Evolutionary conservation across 2,888 invertebrate genomes (phyloP).

Genomic region (Platycheirus rosarum): DNA sequence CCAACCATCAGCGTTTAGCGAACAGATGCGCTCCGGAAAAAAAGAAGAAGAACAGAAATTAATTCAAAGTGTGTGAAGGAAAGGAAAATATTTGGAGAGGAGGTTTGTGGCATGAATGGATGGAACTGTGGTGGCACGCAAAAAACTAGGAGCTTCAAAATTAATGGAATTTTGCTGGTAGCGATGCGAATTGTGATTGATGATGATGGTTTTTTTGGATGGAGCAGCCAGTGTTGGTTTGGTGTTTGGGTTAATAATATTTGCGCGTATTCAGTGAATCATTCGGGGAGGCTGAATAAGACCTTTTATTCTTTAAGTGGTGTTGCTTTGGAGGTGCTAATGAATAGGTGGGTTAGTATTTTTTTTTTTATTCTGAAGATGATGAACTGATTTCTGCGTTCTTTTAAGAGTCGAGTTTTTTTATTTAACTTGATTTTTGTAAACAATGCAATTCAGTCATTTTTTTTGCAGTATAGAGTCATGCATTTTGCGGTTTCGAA

Average conservation of each 20-base stretch:
- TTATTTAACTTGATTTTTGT: too few species aligned
- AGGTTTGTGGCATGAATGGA: neutral
- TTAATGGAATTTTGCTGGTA: constrained; percentile 59
- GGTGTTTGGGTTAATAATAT: constrained; percentile 51
- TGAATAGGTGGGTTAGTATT: constrained; percentile 38
- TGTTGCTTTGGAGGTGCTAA: constrained; percentile 43
- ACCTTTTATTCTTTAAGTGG: constrained; percentile 8
- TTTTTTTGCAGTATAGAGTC: too few species aligned
- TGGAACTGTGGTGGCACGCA: neutral
- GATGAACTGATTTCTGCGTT: constrained; percentile 21
- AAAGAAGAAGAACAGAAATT: constrained; percentile 27
- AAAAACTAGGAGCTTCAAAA: constrained; percentile 59
- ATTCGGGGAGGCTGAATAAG: constrained; percentile 31
- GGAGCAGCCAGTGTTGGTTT: constrained; percentile 11
- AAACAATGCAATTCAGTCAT: too few species aligned
- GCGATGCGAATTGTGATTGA: constrained; percentile 65
- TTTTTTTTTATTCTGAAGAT: constrained; percentile 4
- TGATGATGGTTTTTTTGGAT: constrained; percentile 71
- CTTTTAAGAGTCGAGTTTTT: too few species aligned
- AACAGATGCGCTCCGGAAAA: constrained; percentile 14
- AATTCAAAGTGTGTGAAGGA: constrained; percentile 23
- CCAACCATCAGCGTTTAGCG: constrained; percentile 3
- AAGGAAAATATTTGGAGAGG: constrained; percentile 48
- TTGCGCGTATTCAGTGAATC: constrained; percentile 66
- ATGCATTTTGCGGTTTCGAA: too few species aligned